Base-by-base conservation (phyloP, 2,888 invertebrate genomes). In the Agonum fuliginosum region DNA sequence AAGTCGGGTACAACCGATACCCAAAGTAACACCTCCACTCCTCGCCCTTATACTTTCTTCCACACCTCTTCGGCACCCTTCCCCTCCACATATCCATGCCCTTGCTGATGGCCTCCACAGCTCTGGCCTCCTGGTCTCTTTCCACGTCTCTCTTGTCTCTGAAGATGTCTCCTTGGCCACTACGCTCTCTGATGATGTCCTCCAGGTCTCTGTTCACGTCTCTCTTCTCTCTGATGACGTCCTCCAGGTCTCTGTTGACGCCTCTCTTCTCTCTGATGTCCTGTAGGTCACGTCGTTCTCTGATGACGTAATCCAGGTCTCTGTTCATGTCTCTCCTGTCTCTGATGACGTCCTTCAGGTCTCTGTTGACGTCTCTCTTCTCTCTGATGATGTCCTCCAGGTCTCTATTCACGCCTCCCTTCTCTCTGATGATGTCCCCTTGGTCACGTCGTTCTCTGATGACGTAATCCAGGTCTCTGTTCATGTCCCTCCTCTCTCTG, bases 21-120 rank as follows among this genome's bases (percentile, higher is more conserved):
- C 97, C 97, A 83, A 97, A 97, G 85, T 95, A 97, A 84, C 97
- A 97, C 80, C 94, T 89, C 97, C 97, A 97, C 0, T 94, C 94
- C 83, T 96, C 95, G 0, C 88, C 85, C 2, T 88, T 87, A 83
- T 95, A 91, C 78, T 91, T 89, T 58, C 91, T 89, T 19, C 90
- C 90, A 85, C 97, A 97, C 8, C 92, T 90, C 51, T 90, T 90
- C 0, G 97, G 97, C 65, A 97, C 91, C 69, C 91, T 91, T 0
- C 95, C 96, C 78, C 92, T 89, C 95, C 95, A 95, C 71, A 94
- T 85, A 81, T 92, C 90, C 88, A 95, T 93, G 0, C 95, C 96
- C 83, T 91, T 91, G 78, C 92, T 90, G 62, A 94, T 92, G 0
- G 92, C 90, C 83, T 93, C 89, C 80, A 91, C 86, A 2, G 93